Evolutionary conservation across 2,113 vertebrate species (phyloP).

Genomic region (Emydocephalus ijimae): DNA sequence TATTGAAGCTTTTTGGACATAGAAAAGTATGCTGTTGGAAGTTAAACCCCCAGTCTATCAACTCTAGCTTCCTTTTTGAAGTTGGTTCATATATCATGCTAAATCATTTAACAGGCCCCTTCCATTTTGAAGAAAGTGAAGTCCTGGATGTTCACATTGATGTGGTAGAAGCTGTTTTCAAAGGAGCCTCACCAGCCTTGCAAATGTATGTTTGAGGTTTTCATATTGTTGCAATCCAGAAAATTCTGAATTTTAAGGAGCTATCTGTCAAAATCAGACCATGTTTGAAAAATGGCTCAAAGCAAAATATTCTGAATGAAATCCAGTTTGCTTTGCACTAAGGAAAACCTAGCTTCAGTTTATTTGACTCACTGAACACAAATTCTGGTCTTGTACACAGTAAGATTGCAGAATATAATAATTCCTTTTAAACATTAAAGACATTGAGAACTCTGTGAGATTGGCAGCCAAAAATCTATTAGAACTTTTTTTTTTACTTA

Average conservation of each 20-base stretch:
- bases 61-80: neutral
- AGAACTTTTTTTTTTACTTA: neutral
- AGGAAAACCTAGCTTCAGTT: neutral
- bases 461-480: neutral
- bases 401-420: neutral
- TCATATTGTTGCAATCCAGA: neutral
- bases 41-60: neutral
- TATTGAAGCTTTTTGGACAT: neutral
- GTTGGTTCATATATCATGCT: neutral
- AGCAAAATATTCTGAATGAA: neutral
- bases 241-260: neutral
- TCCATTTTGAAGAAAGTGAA: neutral
- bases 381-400: neutral
- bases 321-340: neutral
- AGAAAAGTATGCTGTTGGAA: neutral
- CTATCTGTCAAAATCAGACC: neutral
- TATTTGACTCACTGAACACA: neutral
- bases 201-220: neutral
- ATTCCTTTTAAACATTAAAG: neutral
- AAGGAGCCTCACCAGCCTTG: neutral
- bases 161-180: neutral
- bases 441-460: neutral
- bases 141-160: neutral
- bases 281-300: neutral
- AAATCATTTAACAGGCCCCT: neutral